Percentiles rank a stretch among this genome's conserved stretches.
phyloP scores from a whole-genome alignment of 2,888 invertebrate genomes.

The Argyra leucocephala region DNA sequence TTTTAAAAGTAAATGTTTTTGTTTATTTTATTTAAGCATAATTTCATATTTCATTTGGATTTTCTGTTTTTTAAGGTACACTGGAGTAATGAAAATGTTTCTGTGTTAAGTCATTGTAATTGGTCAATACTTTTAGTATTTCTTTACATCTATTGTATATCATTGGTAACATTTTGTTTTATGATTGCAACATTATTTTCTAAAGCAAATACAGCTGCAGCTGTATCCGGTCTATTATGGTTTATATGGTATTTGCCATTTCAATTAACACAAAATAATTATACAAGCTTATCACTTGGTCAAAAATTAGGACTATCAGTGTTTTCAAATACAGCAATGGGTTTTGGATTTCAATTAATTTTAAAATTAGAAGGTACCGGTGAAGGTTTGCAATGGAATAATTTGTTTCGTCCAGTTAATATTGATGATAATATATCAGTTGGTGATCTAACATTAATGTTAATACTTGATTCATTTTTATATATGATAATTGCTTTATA shows the following conservation, averaged over 20 bases:
- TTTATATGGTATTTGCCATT: constrained; percentile 64
- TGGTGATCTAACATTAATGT: constrained; percentile 62
- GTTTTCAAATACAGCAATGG: constrained; percentile 65
- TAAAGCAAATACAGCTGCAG: constrained; percentile 63
- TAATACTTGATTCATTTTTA: constrained; percentile 40
- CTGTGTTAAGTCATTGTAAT: constrained; percentile 59
- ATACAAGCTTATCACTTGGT: constrained; percentile 50
- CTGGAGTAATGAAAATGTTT: constrained; percentile 45
- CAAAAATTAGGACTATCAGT: constrained; percentile 54
- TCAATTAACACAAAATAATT: constrained; percentile 54
- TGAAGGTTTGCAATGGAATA: constrained; percentile 45
- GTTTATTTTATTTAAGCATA: neutral
- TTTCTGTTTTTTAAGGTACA: constrained; percentile 29
- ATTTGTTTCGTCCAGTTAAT: constrained; percentile 50
- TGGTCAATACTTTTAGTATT: constrained; percentile 58
- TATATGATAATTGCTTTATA: constrained; percentile 65
- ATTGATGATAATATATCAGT: constrained; percentile 58
- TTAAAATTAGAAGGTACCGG: constrained; percentile 55
- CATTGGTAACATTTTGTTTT: constrained; percentile 63
- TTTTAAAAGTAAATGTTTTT: constrained; percentile 46
- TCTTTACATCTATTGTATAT: constrained; percentile 56
- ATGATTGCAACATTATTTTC: constrained; percentile 67
- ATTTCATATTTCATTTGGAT: neutral
- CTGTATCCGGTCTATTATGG: constrained; percentile 63
- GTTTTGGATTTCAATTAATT: constrained; percentile 55